phyloP scores from a whole-genome alignment of 2,888 invertebrate species.

The Tachina grossa region DNA sequence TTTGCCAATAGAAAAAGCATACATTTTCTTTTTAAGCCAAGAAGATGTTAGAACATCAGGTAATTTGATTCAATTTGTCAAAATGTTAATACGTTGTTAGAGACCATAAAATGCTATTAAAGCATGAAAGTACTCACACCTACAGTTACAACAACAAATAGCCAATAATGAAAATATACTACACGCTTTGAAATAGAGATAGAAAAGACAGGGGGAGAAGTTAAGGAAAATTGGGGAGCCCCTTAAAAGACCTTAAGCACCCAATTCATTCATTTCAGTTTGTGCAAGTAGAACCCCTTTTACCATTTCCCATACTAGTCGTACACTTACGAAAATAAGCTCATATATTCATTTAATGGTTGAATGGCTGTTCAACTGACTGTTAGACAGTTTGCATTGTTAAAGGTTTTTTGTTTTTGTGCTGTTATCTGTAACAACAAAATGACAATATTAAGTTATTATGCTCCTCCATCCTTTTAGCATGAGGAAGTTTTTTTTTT shows the following conservation, averaged over 20 bases:
- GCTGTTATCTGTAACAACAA: background rate
- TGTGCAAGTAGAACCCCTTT: conserved; percentile 22
- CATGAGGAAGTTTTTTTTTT: conserved; percentile 25
- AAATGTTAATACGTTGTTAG: conserved; percentile 61
- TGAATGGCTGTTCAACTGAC: conserved; percentile 11
- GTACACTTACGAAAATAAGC: background rate
- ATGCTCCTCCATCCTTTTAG: conserved; percentile 33
- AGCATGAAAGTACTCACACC: conserved; percentile 49
- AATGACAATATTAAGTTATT: conserved; percentile 55
- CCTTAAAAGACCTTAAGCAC: conserved; percentile 39
- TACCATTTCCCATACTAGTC: background rate
- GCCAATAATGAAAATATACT: conserved; percentile 52
- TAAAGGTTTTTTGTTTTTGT: background rate
- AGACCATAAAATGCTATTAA: conserved; percentile 57
- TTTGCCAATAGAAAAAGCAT: conserved; percentile 22
- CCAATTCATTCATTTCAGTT: conserved; percentile 45
- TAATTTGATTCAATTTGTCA: conserved; percentile 71
- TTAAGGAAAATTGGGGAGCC: background rate
- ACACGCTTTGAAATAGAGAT: background rate
- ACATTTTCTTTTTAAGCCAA: conserved; percentile 27
- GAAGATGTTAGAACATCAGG: conserved; percentile 57
- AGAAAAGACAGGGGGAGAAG: background rate
- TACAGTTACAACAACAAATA: conserved; percentile 4
- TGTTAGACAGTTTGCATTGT: conserved; percentile 16
- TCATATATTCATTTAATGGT: conserved; percentile 23